phyloP scores from a whole-genome alignment of 2,888 invertebrate genomes.

The Xestia xanthographa region DNA sequence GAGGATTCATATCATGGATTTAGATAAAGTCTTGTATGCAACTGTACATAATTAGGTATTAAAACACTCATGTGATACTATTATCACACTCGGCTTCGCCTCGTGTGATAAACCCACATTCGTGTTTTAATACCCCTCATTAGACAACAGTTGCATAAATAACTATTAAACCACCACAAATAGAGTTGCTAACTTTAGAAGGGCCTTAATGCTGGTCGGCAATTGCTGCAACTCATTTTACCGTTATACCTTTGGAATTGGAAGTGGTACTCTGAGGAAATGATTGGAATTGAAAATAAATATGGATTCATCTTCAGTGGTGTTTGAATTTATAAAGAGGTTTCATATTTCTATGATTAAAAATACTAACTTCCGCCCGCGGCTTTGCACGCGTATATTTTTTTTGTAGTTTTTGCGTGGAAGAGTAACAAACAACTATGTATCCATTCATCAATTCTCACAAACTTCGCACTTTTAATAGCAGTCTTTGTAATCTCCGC shows the following conservation, averaged over 20 bases:
- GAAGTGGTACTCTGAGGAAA: slow-evolving; percentile 17
- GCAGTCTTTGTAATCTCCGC: too few relatives aligned
- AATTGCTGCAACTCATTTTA: slow-evolving; percentile 40
- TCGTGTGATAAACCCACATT: too few relatives aligned
- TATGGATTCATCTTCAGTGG: slow-evolving; percentile 1
- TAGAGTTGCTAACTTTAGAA: too few relatives aligned
- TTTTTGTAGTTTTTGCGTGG: neutral
- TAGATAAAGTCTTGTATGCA: too few relatives aligned
- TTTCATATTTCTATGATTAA: neutral
- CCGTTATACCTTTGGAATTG: slow-evolving; percentile 20
- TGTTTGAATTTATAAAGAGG: slow-evolving; percentile 2
- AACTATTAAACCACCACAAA: too few relatives aligned
- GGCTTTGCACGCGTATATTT: neutral
- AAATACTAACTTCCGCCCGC: neutral
- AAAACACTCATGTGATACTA: too few relatives aligned
- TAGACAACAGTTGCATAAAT: too few relatives aligned
- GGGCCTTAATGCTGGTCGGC: slow-evolving; percentile 42
- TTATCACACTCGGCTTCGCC: too few relatives aligned
- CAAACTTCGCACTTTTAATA: neutral
- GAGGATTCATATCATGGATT: too few relatives aligned
- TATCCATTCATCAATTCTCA: neutral
- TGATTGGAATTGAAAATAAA: slow-evolving; percentile 30
- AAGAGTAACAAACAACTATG: neutral
- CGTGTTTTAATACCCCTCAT: too few relatives aligned
- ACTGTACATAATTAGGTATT: too few relatives aligned